A percentile compares a stretch with the other conserved stretches of the same genome.
Conservation (phyloP, 2,888 invertebrate species). For the Chirona hameri region DNA sequence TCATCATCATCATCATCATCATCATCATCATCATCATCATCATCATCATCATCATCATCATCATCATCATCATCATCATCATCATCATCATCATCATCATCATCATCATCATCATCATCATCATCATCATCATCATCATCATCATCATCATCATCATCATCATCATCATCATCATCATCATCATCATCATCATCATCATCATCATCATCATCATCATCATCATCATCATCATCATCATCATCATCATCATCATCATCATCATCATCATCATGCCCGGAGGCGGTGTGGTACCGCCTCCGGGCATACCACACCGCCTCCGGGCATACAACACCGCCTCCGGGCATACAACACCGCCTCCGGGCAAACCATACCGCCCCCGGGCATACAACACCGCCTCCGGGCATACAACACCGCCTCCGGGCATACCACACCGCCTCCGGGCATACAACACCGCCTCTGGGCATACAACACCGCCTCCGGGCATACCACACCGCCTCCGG, state of each 20-base stretch:
- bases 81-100: slow-evolving; percentile 29
- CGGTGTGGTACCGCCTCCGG: too few relatives aligned
- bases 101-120: slow-evolving; percentile 32
- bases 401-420: too few relatives aligned
- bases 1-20: slow-evolving; percentile 30
- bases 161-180: slow-evolving; percentile 31
- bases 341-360: too few relatives aligned
- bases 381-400: too few relatives aligned
- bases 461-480: too few relatives aligned
- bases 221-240: slow-evolving; percentile 31
- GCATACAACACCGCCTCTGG: too few relatives aligned
- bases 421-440: too few relatives aligned
- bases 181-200: slow-evolving; percentile 30
- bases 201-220: slow-evolving; percentile 29
- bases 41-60: slow-evolving; percentile 31
- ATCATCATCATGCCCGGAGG: too few relatives aligned
- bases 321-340: too few relatives aligned
- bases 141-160: slow-evolving; percentile 31
- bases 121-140: slow-evolving; percentile 32
- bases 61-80: slow-evolving; percentile 31
- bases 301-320: too few relatives aligned
- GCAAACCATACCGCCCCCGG: too few relatives aligned
- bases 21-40: slow-evolving; percentile 31
- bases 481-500: too few relatives aligned
- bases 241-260: slow-evolving; percentile 28